Evolutionary conservation across 2,797 vertebrate species (phyloP), one percentile per base, ranked within the genome.

Genomic region (Paramormyrops hopkinsi): DNA sequence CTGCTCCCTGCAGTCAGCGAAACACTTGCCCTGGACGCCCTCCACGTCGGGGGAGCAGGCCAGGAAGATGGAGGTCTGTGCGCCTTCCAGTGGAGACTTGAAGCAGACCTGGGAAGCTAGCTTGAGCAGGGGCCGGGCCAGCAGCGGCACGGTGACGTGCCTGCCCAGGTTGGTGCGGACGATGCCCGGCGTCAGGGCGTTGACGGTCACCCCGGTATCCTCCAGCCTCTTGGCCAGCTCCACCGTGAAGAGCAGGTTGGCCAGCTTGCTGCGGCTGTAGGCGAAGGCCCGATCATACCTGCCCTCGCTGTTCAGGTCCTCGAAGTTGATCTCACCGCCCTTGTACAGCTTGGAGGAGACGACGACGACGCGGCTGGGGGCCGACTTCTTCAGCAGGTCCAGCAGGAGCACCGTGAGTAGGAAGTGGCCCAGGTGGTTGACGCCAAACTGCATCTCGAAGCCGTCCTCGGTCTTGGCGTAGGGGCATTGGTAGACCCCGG

Each of bases 331-430:
- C 90, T 97, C 96, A 3, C 97, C 97, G 0, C 96, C 96, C 92
- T 98, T 98, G 93, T 98, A 98, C 90, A 98, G 97, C 89, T 96
- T 97, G 91, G 98, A 99, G 41, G 98, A 98, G 76, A 99, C 96
- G 0, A 98, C 96, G 51, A 98, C 94, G 19, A 99, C 91, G 69
- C 97, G 96, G 93, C 98, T 98, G 0, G 98, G 97, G 17, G 97
- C 96, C 22, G 97, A 97, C 90, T 91, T 96, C 92, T 97, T 97
- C 73, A 98, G 96, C 4, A 97, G 96, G 88, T 96, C 96, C 86
- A 97, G 95, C 83, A 98, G 95, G 87, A 98, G 96, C 89, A 95
- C 94, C 41, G 97, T 98, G 86, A 98, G 96, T 51, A 98, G 94
- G 91, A 98, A 98, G 93, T 98, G 97, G 46, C 97, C 97, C 73